Evolutionary conservation across 2,888 invertebrate genomes (phyloP).

Genomic region (Caenorhabditis sp.): DNA sequence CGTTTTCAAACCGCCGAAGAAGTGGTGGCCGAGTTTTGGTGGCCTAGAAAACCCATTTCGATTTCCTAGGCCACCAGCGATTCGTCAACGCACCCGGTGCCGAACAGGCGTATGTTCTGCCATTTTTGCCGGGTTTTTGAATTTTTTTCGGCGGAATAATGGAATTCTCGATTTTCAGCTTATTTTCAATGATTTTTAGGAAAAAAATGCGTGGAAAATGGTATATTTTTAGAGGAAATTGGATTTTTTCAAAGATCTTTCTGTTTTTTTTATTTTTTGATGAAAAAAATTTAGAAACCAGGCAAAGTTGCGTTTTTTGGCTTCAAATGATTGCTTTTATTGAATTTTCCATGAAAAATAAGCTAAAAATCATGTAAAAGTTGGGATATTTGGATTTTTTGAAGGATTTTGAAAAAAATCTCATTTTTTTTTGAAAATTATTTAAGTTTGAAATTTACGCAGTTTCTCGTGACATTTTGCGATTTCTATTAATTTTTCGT

Average conservation of each 20-base stretch:
- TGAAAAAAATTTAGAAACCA: too few species aligned
- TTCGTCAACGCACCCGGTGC: conserved; percentile 26
- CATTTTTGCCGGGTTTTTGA: conserved; percentile 19
- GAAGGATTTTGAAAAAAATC: too few species aligned
- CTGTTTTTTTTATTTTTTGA: too few species aligned
- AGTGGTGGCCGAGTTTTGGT: conserved; percentile 17
- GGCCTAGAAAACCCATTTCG: conserved; percentile 7
- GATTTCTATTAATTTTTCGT: neutral
- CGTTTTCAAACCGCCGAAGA: too few species aligned
- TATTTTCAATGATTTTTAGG: neutral
- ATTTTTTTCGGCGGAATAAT: neutral
- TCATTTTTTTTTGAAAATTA: too few species aligned
- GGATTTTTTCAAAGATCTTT: too few species aligned
- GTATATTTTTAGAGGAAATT: too few species aligned
- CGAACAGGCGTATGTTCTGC: conserved; percentile 12
- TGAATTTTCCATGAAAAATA: too few species aligned
- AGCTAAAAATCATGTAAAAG: too few species aligned
- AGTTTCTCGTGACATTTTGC: neutral
- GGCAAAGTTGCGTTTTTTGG: too few species aligned
- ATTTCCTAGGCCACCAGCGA: neutral
- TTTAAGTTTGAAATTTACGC: neutral
- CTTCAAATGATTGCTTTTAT: too few species aligned
- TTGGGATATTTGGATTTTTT: too few species aligned
- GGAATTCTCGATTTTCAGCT: neutral
- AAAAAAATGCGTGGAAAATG: neutral